Conservation (phyloP, 2,113 vertebrate genomes). For the Ardeotis arabs region DNA sequence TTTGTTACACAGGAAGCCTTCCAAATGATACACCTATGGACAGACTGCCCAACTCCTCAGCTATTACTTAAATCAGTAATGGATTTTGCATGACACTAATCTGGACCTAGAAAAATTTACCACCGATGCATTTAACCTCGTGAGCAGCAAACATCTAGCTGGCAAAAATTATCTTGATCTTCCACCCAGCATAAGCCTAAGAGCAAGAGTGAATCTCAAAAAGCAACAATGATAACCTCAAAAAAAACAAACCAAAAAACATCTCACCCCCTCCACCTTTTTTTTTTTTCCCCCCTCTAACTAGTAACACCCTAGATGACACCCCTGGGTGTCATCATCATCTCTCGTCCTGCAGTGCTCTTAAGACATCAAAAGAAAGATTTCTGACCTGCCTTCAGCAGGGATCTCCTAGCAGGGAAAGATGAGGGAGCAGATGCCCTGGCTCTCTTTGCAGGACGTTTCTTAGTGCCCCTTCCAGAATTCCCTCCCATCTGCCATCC, state of each 20-base stretch:
- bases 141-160: background rate
- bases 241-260: background rate
- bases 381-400: background rate
- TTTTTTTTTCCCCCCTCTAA: background rate
- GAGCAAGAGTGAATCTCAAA: background rate
- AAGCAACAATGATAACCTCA: background rate
- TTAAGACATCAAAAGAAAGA: background rate
- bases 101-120: background rate
- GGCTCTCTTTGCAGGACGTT: background rate
- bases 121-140: background rate
- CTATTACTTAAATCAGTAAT: background rate
- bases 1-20: background rate
- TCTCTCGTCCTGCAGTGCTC: background rate
- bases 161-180: background rate
- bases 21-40: background rate
- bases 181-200: background rate
- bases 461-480: background rate
- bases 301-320: background rate
- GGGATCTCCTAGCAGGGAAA: background rate
- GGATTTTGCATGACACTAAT: background rate
- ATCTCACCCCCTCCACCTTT: fast-evolving
- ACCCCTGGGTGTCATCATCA: background rate
- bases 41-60: background rate
- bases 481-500: background rate
- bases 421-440: background rate